phyloP scores from a whole-genome alignment of 2,797 vertebrate genomes.

The Vespertilio murinus region DNA sequence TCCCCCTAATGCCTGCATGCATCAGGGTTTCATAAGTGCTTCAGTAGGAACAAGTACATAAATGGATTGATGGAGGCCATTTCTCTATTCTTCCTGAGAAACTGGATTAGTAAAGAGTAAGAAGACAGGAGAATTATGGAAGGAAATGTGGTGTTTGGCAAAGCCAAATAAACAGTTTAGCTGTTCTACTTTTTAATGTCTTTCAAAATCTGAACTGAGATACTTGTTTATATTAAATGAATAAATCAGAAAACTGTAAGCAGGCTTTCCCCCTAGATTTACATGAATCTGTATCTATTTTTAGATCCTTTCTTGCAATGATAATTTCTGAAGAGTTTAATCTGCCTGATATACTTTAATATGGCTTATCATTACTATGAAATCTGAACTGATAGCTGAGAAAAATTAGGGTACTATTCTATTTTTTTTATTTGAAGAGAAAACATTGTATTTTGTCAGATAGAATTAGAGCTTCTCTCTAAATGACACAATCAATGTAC shows the following conservation, averaged over 20 bases:
- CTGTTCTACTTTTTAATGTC: not conserved
- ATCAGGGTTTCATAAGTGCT: not conserved
- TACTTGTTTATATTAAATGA: not conserved
- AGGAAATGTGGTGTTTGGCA: not conserved
- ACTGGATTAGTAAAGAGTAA: not conserved
- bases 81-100: not conserved
- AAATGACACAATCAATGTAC: not conserved
- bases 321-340: slow-evolving; percentile 3
- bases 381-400: not conserved
- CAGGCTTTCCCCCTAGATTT: not conserved
- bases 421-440: slow-evolving; percentile 12
- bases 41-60: not conserved
- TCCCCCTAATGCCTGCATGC: not conserved
- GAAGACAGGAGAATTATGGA: not conserved
- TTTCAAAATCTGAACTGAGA: not conserved
- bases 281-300: not conserved
- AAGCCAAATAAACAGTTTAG: not conserved
- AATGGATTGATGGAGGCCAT: not conserved
- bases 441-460: not conserved
- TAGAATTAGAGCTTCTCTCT: not conserved
- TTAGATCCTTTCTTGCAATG: not conserved
- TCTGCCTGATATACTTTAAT: not conserved
- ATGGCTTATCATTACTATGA: not conserved
- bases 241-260: not conserved
- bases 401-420: not conserved